Base-by-base conservation (phyloP, 2,888 invertebrate genomes). In the Elegia similella region DNA sequence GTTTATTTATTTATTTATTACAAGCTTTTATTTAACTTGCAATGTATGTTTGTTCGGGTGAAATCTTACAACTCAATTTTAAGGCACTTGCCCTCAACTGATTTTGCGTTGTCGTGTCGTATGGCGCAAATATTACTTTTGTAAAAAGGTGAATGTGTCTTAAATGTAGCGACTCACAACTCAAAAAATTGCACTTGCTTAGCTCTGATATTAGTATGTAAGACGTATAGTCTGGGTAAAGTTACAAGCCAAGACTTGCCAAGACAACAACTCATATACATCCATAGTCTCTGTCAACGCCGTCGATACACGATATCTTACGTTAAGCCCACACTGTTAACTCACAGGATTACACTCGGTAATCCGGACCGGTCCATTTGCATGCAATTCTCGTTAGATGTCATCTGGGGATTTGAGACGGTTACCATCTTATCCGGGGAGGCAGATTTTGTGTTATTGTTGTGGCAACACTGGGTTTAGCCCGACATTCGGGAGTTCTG, bases 341-440 rank as follows among this genome's bases (percentile, higher is more conserved):
- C 79, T 78, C 72, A 74, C 72, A 55, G 83, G 84, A 84, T 84
- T 85, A 84, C 57, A 56, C 65, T 66, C 54, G 66, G 73, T 80
- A 75, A 79, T 78, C 84, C 79, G 76, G 61, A 59, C 70, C 69
- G 70, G 68, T 53, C 38, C 44, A 89, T 89, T 88, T 88, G 88
- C 89, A 89, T 89, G 82, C 77, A 75, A 80, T 81, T 65, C 76
- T 81, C 82, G 87, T 89, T 88, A 87, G 78, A 74, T 75, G 86
- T 88, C 88, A 88, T 87, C 82, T 77, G 73, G 69, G 80, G 82
- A 82, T 86, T 85, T 78, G 81, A 83, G 82, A 82, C 78, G 74
- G 74, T 66, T 68, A 68, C 63, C 74, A 80, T 82, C 82, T 82
- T 78, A 80, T 42, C 42, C 76, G 68, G 68, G 10, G 58, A 60